phyloP scores from a whole-genome alignment of 2,113 vertebrate species.

The Carassius auratus region DNA sequence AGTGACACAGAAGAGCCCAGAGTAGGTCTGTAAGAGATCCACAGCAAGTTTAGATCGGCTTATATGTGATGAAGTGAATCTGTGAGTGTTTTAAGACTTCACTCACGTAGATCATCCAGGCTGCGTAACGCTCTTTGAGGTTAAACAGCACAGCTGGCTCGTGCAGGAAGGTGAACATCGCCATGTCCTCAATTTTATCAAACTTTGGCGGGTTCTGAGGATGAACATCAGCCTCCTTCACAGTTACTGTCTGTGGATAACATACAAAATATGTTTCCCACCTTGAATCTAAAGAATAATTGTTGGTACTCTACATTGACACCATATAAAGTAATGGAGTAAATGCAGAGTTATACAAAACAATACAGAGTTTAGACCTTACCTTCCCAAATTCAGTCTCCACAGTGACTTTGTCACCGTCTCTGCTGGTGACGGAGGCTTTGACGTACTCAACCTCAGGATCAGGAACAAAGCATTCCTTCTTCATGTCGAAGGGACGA shows the following conservation, averaged over 20 bases:
- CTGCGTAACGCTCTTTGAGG: slow-evolving; percentile 82
- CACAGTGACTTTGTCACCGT: slow-evolving; percentile 79
- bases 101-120: slow-evolving; percentile 87
- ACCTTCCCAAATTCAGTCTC: slow-evolving; percentile 81
- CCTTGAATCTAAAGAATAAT: neutral
- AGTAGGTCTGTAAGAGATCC: slow-evolving; percentile 76
- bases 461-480: slow-evolving; percentile 81
- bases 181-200: slow-evolving; percentile 84
- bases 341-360: slow-evolving; percentile 46
- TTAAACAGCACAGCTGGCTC: slow-evolving; percentile 83
- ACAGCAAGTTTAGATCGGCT: too few species aligned
- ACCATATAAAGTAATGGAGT: slow-evolving; percentile 69
- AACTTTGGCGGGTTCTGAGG: slow-evolving; percentile 87
- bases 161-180: slow-evolving; percentile 83
- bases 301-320: slow-evolving; percentile 47
- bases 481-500: slow-evolving; percentile 78
- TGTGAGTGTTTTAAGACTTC: neutral
- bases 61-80: too few species aligned
- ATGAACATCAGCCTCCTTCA: slow-evolving; percentile 68
- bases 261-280: neutral
- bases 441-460: slow-evolving; percentile 83
- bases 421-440: slow-evolving; percentile 75
- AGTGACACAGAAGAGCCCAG: slow-evolving; percentile 78
- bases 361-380: slow-evolving; percentile 38
- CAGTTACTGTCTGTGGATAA: slow-evolving; percentile 68